Percentiles rank a stretch among this genome's conserved stretches.
phyloP scores from a whole-genome alignment of 1,140 invertebrate species.

The Sminthurinus signatus region DNA sequence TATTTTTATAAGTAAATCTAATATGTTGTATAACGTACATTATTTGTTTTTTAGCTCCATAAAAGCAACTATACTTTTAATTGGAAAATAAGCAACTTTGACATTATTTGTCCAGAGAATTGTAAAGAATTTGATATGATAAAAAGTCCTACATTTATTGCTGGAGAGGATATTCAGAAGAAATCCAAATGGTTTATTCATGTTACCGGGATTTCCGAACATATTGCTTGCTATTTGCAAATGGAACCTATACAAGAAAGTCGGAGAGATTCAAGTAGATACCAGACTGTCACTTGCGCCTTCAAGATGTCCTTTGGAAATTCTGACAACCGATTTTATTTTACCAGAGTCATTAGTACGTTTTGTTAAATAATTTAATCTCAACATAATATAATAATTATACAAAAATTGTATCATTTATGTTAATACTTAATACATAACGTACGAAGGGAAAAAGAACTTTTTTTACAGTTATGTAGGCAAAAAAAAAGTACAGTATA shows the following conservation, averaged over 20 bases:
- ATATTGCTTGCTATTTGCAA: not conserved
- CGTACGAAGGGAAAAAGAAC: not conserved
- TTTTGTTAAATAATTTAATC: not conserved
- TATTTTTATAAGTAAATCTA: no score
- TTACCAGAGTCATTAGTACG: not conserved
- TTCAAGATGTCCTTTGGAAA: conserved; percentile 1
- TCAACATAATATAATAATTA: not conserved
- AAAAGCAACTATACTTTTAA: not conserved
- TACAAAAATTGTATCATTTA: not conserved
- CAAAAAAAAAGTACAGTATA: not conserved
- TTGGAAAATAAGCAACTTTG: not conserved
- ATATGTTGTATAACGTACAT: no score
- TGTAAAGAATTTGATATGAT: not conserved
- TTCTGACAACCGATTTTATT: not conserved
- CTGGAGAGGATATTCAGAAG: not conserved
- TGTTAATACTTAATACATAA: not conserved
- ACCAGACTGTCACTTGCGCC: not conserved
- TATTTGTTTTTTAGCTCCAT: not conserved
- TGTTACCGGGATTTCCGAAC: not conserved
- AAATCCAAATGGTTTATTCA: not conserved
- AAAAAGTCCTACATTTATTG: not conserved
- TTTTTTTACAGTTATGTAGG: not conserved
- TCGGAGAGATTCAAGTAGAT: not conserved
- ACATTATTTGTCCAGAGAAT: not conserved
- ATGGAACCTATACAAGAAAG: not conserved